Evolutionary conservation across 2,797 vertebrate genomes (phyloP).

Genomic region (Coilia nasus): DNA sequence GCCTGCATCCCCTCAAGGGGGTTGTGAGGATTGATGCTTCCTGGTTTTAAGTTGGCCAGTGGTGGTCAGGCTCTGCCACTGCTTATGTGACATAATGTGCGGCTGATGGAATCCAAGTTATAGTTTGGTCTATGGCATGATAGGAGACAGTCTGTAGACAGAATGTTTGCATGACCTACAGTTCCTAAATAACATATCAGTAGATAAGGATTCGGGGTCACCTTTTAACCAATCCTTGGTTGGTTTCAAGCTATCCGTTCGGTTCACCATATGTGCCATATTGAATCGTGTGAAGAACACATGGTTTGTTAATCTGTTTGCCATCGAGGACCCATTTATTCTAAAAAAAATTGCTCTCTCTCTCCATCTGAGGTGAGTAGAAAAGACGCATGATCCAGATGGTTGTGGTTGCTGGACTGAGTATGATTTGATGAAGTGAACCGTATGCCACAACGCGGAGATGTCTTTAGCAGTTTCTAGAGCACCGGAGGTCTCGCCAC

Average conservation of each 20-base stretch:
- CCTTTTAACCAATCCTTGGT: neutral
- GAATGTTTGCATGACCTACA: neutral
- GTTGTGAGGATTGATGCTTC: neutral
- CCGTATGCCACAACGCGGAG: constrained; percentile 11
- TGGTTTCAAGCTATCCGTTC: neutral
- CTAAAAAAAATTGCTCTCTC: neutral
- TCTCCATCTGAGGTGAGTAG: neutral
- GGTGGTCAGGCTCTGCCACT: neutral
- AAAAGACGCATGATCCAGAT: constrained; percentile 24
- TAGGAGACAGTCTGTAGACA: neutral
- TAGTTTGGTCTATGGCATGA: neutral
- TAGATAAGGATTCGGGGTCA: neutral
- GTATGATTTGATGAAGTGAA: constrained; percentile 26
- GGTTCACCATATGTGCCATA: neutral
- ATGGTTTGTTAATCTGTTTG: constrained; percentile 12
- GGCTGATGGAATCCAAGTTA: neutral
- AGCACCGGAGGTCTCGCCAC: neutral
- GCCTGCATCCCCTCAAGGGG: neutral
- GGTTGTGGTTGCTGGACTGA: constrained; percentile 8
- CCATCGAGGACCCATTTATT: neutral
- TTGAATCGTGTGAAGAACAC: neutral
- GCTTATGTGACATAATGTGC: neutral
- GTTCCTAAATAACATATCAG: neutral
- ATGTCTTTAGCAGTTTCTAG: neutral
- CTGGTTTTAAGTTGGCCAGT: neutral